Evolutionary conservation across 2,888 invertebrate species (phyloP), one percentile per base, ranked within the genome.

Genomic region (Incurvaria masculella): DNA sequence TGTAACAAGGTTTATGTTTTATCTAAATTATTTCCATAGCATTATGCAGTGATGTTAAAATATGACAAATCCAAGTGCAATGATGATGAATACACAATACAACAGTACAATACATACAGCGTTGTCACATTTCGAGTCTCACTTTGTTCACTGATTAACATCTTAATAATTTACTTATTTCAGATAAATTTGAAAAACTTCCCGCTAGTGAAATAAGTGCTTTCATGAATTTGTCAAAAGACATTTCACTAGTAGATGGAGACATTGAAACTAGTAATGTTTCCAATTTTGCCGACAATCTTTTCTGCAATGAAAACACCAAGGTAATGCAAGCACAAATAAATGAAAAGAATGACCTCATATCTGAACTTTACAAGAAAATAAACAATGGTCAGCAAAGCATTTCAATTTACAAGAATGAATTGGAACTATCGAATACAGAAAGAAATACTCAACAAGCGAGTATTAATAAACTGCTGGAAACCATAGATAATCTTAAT

Each of bases 211-310:
- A 66, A 46, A 48, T 61, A 5, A 51, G 55, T 19, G 54, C 59
- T 33, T 68, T 69, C 45, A 64, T 72, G 61, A 68, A 72, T 48
- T 62, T 67, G 54, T 68, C 70, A 23, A 69, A 64, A 59, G 69
- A 70, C 45, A 63, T 69, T 49, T 69, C 68, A 19, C 56, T 68
- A 53, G 64, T 69, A 21, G 65, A 66, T 52, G 72, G 68, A 57
- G 71, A 70, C 51, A 65, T 55, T 50, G 72, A 72, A 53, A 62
- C 55, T 48, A 69, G 63, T 56, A 53, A 61, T 45, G 26, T 16
- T 3, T 42, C 41, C 17, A 21, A 6, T 10, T 20, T 14, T 3
- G n/a, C 20, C 6, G 11, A 47, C 3, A 42, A 18, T n/a, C 11
- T 21, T 18, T 10, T n/a, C 21, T 41, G 11, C 51, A 68, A 64